Base-by-base conservation (phyloP, 2,797 vertebrate species). In the Pantherophis alleghaniensis region DNA sequence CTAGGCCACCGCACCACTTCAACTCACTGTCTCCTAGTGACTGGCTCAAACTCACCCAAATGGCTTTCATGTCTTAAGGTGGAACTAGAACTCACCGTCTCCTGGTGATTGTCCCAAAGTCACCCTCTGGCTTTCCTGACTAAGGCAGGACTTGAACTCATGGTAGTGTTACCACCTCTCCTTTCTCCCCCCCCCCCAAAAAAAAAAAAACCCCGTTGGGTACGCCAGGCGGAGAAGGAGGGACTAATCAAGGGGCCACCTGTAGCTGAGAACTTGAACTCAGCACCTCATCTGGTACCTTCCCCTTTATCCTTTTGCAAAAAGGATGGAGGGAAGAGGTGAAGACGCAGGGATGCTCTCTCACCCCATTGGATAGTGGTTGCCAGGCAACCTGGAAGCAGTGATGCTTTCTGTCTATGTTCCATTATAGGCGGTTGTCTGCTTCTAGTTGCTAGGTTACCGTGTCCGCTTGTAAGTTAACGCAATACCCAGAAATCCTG, bases 311-410 rank as follows among this genome's bases (percentile, higher is more conserved):
- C 16, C 16, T 9, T 66, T 79, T 37, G 69, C 32, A 22, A 20
- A 37, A 79, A 42, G 26, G 26, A 87, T 55, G 22, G 24, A 53
- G 47, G 26, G 79, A 47, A 51, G 79, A 12, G 79, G 6, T 10
- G 18, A 32, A 79, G 60, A 37, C 18, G 13, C 42, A 60, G 5
- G 69, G 79, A 79, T 20, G 37, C 59, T 32, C 63, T 89, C 56
- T 12, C 37, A 18, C 11, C 63, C 26, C 87, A 47, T n/a, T 42
- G 11, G 32, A 18, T 51, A 14, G 11, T 2, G 18, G 91, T 92
- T 92, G 91, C 91, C 89, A 89, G 55, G 91, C 87, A 92, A 83
- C 87, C 37, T 14, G 37, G 4, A 79, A 87, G 91, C 66, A 79
- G 55, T 7, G 26, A 47, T 88, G 91, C 86, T 88, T 47, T 88